These are phyloP conservation scores for Callospermophilus lateralis DNA, from an alignment of 2,113 vertebrate genomes.

Conservation along the genomic window DNA sequence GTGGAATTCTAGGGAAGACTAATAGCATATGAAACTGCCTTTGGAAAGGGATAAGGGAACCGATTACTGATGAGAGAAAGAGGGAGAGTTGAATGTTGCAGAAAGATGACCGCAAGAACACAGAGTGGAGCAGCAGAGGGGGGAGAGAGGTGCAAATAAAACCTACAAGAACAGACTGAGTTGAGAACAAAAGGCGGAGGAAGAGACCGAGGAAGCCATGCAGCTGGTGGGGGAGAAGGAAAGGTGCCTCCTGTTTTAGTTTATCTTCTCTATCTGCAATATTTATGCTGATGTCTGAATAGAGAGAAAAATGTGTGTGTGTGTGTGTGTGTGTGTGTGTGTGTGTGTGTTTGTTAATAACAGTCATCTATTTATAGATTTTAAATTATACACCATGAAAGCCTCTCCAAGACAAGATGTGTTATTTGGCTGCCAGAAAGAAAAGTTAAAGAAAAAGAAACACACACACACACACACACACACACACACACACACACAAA, in stretches of 20 bases:
- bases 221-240: neutral
- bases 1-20: neutral
- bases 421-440: slow-evolving; percentile 88
- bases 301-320: slow-evolving; percentile 77
- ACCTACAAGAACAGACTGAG: slow-evolving; percentile 29
- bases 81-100: neutral
- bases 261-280: slow-evolving; percentile 74
- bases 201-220: slow-evolving; percentile 36
- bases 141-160: slow-evolving; percentile 43
- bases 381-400: slow-evolving; percentile 88
- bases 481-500: too few relatives aligned
- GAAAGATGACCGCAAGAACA: neutral
- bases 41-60: neutral
- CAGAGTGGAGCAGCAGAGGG: neutral
- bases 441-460: slow-evolving; percentile 76
- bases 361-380: slow-evolving; percentile 89
- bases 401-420: slow-evolving; percentile 87
- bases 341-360: slow-evolving; percentile 83
- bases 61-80: neutral
- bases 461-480: neutral
- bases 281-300: slow-evolving; percentile 84
- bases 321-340: slow-evolving; percentile 63
- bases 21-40: neutral
- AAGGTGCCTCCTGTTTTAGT: neutral
- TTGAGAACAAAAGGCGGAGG: neutral